Percentiles rank a stretch among this genome's conserved stretches.
Conservation (phyloP, 1,140 invertebrate genomes). For the Luehdorfia chinensis region DNA sequence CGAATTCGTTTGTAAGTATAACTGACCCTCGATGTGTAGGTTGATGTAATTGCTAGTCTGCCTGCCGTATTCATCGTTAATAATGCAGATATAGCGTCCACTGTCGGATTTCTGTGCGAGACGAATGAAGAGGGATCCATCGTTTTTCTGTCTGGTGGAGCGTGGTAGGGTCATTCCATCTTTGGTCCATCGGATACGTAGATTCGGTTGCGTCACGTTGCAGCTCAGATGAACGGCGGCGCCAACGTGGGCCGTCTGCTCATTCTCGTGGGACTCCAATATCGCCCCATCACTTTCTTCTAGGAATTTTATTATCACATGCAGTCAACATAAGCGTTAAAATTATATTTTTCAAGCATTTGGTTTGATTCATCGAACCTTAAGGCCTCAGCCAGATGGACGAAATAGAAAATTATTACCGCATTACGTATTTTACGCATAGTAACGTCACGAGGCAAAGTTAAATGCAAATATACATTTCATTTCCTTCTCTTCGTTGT, state of each 20-base stretch:
- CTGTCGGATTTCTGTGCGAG: constrained; percentile 79
- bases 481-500: no score
- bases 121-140: constrained; percentile 66
- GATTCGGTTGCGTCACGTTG: constrained; percentile 56
- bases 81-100: constrained; percentile 84
- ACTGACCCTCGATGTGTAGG: constrained; percentile 84
- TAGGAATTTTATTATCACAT: constrained; percentile 54
- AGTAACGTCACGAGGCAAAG: constrained; percentile 18
- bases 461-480: not conserved
- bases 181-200: constrained; percentile 76
- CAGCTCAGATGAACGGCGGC: constrained; percentile 79
- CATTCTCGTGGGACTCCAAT: constrained; percentile 54
- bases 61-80: constrained; percentile 69
- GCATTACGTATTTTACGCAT: constrained; percentile 18
- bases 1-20: constrained; percentile 31
- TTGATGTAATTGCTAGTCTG: constrained; percentile 81
- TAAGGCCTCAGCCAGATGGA: not conserved
- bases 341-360: constrained; percentile 35
- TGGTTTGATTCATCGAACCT: not conserved
- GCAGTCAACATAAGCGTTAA: constrained; percentile 28
- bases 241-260: constrained; percentile 75
- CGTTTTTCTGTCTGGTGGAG: constrained; percentile 43
- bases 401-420: no score
- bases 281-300: constrained; percentile 44
- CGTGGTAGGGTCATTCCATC: constrained; percentile 70